A percentile compares a stretch with the other conserved stretches of the same genome.
These are phyloP conservation scores for Melopsittacus undulatus DNA, from an alignment of 2,797 vertebrate species.

Conservation along the genomic window DNA sequence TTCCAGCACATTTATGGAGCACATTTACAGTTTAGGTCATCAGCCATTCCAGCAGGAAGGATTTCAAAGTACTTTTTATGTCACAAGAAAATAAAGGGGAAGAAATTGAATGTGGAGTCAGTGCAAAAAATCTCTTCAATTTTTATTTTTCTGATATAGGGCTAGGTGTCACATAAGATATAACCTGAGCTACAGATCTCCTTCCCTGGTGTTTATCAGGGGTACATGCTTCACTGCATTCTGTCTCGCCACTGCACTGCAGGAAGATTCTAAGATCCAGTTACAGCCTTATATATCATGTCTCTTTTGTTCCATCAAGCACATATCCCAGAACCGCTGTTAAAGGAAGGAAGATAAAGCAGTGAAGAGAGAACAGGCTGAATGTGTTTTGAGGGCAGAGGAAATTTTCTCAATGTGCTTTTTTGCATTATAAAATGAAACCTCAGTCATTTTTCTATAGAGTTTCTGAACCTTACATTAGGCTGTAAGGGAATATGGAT, in stretches of 20 bases:
- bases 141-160: neutral
- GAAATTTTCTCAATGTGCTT: neutral
- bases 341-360: neutral
- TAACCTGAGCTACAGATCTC: slow-evolving; percentile 7
- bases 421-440: neutral
- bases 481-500: neutral
- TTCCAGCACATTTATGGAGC: neutral
- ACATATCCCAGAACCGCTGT: neutral
- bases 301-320: neutral
- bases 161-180: neutral
- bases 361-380: neutral
- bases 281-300: neutral
- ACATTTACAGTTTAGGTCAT: neutral
- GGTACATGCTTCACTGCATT: neutral
- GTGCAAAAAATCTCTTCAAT: neutral
- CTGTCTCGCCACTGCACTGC: neutral
- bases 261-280: neutral
- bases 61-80: slow-evolving; percentile 18
- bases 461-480: neutral
- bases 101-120: neutral
- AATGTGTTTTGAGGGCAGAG: neutral
- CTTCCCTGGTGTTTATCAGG: slow-evolving; percentile 3
- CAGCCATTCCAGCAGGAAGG: neutral
- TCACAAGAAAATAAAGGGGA: neutral
- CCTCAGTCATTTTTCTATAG: neutral